These are phyloP conservation scores for Drosophila kepulauana DNA, from an alignment of 1,140 invertebrate genomes.

Conservation along the genomic window DNA sequence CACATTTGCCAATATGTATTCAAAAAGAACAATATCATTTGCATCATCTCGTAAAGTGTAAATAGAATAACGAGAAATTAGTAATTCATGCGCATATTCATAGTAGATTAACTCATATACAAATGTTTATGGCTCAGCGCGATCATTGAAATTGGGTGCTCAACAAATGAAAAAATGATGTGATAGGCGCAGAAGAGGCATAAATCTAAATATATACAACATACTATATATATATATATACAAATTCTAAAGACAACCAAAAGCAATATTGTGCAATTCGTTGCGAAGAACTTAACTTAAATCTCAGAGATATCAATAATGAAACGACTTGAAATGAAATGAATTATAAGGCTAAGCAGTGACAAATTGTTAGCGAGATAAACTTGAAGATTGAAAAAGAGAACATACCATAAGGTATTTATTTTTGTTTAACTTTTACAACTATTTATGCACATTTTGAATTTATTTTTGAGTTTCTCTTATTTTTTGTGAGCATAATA, in stretches of 20 bases:
- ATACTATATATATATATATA: neutral
- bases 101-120: constrained; percentile 5
- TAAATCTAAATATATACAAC: neutral
- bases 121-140: constrained; percentile 16
- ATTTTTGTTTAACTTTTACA: constrained; percentile 17
- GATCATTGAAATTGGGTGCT: constrained; percentile 30
- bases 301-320: constrained; percentile 26
- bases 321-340: constrained; percentile 12
- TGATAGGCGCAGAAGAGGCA: constrained; percentile 37
- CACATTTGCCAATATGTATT: constrained; percentile 48
- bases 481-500: constrained; percentile 14
- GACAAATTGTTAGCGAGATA: constrained; percentile 4
- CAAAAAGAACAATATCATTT: constrained; percentile 30
- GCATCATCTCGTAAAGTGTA: constrained; percentile 9
- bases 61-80: constrained; percentile 14
- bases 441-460: constrained; percentile 34
- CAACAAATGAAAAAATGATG: constrained; percentile 26
- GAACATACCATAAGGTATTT: constrained; percentile 27
- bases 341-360: constrained; percentile 3
- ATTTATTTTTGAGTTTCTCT: constrained; percentile 23
- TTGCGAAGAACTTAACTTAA: constrained; percentile 19
- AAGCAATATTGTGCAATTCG: constrained; percentile 17
- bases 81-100: neutral
- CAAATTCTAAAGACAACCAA: constrained; percentile 32
- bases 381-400: constrained; percentile 18